Conservation (phyloP, 1,140 invertebrate genomes). For the Lucilia sericata region DNA sequence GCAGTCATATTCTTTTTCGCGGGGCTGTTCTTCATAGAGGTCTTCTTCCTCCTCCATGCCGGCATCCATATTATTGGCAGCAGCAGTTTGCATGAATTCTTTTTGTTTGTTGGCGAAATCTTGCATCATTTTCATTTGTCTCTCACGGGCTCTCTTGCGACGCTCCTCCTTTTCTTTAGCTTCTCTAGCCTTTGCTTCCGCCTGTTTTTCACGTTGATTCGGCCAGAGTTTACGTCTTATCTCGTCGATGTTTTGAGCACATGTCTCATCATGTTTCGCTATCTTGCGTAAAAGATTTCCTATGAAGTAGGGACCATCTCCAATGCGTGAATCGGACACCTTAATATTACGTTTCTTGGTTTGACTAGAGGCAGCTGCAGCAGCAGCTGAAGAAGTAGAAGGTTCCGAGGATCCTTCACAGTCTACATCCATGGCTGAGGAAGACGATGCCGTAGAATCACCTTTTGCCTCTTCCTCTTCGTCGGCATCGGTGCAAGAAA, state of each 20-base stretch:
- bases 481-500: constrained; percentile 69
- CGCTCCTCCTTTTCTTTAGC: constrained; percentile 84
- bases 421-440: constrained; percentile 60
- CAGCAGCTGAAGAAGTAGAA: constrained; percentile 57
- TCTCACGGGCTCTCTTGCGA: constrained; percentile 84
- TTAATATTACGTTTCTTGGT: constrained; percentile 44
- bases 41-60: constrained; percentile 73
- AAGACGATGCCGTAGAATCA: neutral
- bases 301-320: constrained; percentile 91
- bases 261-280: constrained; percentile 77
- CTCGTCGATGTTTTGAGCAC: constrained; percentile 76
- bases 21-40: constrained; percentile 74
- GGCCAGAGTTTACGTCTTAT: constrained; percentile 82
- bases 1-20: constrained; percentile 87
- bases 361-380: constrained; percentile 50
- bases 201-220: constrained; percentile 80
- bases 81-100: constrained; percentile 88
- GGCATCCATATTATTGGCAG: constrained; percentile 73
- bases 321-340: constrained; percentile 73
- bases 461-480: constrained; percentile 51
- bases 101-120: constrained; percentile 93
- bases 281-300: constrained; percentile 81
- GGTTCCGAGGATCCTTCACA: constrained; percentile 64
- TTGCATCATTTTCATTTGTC: constrained; percentile 91
- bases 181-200: constrained; percentile 79